phyloP scores from a whole-genome alignment of 30 jellyfish, hydroid and myxozoan genomes.

The Hydractinia symbiolongicarpus region DNA sequence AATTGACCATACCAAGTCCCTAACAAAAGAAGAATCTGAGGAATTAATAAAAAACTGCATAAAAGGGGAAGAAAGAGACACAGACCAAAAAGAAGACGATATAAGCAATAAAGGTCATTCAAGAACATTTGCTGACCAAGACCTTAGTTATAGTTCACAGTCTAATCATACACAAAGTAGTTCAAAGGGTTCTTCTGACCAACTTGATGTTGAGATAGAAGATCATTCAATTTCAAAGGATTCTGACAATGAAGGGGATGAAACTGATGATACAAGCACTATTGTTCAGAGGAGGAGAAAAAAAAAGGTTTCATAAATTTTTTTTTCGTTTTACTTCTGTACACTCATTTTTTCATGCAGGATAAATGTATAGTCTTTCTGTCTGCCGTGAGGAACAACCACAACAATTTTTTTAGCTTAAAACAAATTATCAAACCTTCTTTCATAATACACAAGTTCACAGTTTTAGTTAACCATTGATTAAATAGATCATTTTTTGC shows the following conservation, averaged over 20 bases:
- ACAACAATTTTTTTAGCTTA: too few species aligned
- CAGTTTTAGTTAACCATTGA: too few species aligned
- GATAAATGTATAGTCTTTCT: too few species aligned
- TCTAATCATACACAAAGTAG: constrained; percentile 10
- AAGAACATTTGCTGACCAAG: neutral
- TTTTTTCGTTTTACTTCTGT: too few species aligned
- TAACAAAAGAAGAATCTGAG: constrained; percentile 31
- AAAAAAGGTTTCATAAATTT: neutral
- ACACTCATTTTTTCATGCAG: too few species aligned
- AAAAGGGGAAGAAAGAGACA: constrained; percentile 13
- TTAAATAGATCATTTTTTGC: too few species aligned
- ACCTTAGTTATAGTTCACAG: constrained; percentile 3
- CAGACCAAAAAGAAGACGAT: neutral
- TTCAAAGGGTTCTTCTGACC: constrained; percentile 10
- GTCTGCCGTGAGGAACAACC: too few species aligned
- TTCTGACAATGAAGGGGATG: constrained; percentile 11
- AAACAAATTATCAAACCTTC: too few species aligned
- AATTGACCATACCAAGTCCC: constrained; percentile 30
- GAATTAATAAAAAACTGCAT: constrained; percentile 21
- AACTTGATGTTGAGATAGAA: constrained; percentile 2
- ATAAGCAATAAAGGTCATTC: neutral
- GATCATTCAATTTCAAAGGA: neutral
- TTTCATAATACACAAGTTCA: too few species aligned
- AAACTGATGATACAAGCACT: constrained; percentile 5
- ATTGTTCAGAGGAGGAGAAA: neutral